phyloP scores from a whole-genome alignment of 2,888 invertebrate species.

The Micoletzkya japonica region DNA sequence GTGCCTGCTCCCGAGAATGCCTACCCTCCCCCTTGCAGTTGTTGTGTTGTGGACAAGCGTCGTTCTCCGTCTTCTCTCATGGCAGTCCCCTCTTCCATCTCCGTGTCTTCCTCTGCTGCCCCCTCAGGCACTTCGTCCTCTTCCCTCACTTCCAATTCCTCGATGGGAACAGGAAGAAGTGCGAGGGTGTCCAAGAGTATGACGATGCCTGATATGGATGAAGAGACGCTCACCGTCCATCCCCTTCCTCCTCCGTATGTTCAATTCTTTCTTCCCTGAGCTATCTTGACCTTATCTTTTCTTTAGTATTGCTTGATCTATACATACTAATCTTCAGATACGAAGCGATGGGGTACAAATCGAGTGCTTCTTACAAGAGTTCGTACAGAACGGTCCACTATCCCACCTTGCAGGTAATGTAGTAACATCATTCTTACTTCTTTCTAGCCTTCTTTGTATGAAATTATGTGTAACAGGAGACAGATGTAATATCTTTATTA shows the following conservation, averaged over 20 bases:
- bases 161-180: constrained; percentile 18
- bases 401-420: constrained; percentile 53
- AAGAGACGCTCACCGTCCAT: no score
- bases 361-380: constrained; percentile 55
- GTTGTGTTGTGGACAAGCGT: background rate
- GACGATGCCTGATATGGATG: no score
- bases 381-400: constrained; percentile 59
- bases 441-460: no score
- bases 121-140: constrained; percentile 27
- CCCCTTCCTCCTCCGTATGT: constrained; percentile 21
- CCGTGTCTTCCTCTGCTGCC: constrained; percentile 12
- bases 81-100: constrained; percentile 11
- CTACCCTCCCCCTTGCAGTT: background rate
- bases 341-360: constrained; percentile 61
- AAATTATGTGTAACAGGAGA: background rate
- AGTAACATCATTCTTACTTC: no score
- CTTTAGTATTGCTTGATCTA: no score
- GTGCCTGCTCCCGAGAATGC: no score
- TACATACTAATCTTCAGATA: constrained; percentile 25
- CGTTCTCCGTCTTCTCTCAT: background rate
- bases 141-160: constrained; percentile 20
- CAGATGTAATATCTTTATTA: constrained; percentile 5
- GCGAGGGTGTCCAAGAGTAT: no score
- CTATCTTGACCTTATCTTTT: background rate
- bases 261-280: background rate